Conservation (phyloP, 1,140 invertebrate genomes). For the Coelopa frigida region DNA sequence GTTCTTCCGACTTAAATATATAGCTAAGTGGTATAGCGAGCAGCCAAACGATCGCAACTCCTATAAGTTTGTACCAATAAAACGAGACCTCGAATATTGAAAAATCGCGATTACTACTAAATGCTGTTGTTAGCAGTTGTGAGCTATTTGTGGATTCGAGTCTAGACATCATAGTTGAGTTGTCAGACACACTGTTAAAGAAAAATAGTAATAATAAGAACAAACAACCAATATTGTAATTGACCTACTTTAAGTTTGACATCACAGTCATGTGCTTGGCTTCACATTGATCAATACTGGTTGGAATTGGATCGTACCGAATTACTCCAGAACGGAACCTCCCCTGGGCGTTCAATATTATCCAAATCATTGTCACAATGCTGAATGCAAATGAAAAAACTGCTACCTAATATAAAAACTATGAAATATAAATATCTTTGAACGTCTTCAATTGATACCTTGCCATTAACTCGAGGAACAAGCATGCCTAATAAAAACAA, state of each 20-base stretch:
- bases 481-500: conserved; percentile 69
- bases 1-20: conserved; percentile 23
- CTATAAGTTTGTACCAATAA: conserved; percentile 56
- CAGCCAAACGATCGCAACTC: conserved; percentile 52
- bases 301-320: conserved; percentile 47
- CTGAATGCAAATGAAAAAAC: conserved; percentile 58
- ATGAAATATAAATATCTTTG: conserved; percentile 10
- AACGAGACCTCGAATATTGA: conserved; percentile 54
- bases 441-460: too few species aligned
- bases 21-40: conserved; percentile 50
- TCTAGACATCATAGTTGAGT: too few species aligned
- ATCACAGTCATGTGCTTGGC: conserved; percentile 30
- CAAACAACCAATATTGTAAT: neutral
- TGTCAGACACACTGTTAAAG: too few species aligned
- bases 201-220: neutral
- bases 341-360: conserved; percentile 67
- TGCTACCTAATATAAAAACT: conserved; percentile 54
- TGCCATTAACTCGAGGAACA: conserved; percentile 57
- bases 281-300: conserved; percentile 54
- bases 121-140: conserved; percentile 23
- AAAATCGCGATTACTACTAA: conserved; percentile 41
- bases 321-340: conserved; percentile 53
- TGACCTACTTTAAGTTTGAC: conserved; percentile 23
- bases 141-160: too few species aligned
- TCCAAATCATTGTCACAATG: conserved; percentile 63